Evolutionary conservation across 2,113 vertebrate genomes (phyloP).

Genomic region (Phrynocephalus versicolor): DNA sequence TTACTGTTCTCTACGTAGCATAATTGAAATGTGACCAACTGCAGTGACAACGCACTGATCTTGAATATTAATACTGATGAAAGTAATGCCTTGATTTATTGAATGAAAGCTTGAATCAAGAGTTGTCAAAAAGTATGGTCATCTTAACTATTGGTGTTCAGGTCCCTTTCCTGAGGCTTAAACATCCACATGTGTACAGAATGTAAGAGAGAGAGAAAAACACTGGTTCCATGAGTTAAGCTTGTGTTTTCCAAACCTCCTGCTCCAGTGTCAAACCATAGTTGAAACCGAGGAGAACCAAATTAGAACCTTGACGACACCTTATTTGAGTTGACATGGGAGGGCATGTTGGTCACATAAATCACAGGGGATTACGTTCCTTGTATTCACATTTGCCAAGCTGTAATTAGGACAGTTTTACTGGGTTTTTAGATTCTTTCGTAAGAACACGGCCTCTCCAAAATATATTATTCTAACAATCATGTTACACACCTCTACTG

Average conservation of each 20-base stretch:
- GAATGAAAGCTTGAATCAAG: constrained; percentile 36
- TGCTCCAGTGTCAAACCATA: not conserved
- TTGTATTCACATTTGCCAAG: constrained; percentile 40
- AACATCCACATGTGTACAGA: constrained; percentile 37
- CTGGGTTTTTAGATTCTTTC: constrained; percentile 47
- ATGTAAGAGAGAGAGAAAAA: not conserved
- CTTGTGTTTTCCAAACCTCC: not conserved
- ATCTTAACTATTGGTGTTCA: constrained; percentile 52
- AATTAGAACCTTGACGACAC: not conserved
- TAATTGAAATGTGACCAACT: constrained; percentile 58
- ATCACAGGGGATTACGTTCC: constrained; percentile 5
- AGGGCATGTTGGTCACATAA: not conserved
- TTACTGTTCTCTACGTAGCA: constrained; percentile 49
- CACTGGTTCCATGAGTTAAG: not conserved
- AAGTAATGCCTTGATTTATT: not conserved
- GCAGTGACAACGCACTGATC: constrained; percentile 46
- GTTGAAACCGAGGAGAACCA: not conserved
- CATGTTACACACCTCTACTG: not conserved
- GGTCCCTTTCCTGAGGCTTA: constrained; percentile 48
- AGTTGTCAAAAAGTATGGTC: constrained; percentile 49
- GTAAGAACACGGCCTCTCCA: not conserved
- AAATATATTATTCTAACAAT: not conserved
- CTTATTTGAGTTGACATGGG: not conserved
- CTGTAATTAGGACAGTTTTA: constrained; percentile 37
- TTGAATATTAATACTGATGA: not conserved